Conservation (phyloP, 2,888 invertebrate genomes). For the Crematogaster levior region DNA sequence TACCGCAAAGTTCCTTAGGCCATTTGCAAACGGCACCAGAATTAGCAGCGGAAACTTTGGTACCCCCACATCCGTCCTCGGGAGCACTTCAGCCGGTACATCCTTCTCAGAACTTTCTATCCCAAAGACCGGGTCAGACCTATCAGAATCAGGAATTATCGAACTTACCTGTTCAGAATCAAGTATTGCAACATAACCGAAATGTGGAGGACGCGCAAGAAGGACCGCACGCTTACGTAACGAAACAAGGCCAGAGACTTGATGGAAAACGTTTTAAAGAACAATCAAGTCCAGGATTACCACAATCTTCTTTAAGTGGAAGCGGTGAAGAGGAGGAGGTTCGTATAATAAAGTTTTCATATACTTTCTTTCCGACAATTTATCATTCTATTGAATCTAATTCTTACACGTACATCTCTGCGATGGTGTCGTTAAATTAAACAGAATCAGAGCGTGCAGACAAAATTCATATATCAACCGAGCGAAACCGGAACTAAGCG, state of each 20-base stretch:
- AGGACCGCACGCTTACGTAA: slow-evolving; percentile 60
- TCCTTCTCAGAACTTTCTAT: slow-evolving; percentile 77
- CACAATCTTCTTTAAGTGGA: slow-evolving; percentile 55
- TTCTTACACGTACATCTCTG: slow-evolving; percentile 4
- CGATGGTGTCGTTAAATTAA: slow-evolving; percentile 14
- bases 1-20: slow-evolving; percentile 74
- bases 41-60: slow-evolving; percentile 75
- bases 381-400: slow-evolving; percentile 26
- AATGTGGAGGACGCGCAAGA: slow-evolving; percentile 50
- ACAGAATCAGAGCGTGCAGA: slow-evolving; percentile 39
- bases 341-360: slow-evolving; percentile 19
- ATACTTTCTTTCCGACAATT: background rate
- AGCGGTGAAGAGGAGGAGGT: slow-evolving; percentile 79
- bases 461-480: background rate
- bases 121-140: slow-evolving; percentile 54
- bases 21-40: slow-evolving; percentile 74
- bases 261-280: slow-evolving; percentile 67
- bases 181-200: slow-evolving; percentile 47
- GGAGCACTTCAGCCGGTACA: slow-evolving; percentile 81
- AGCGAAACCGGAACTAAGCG: slow-evolving; percentile 21
- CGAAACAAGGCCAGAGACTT: slow-evolving; percentile 69
- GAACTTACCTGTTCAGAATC: slow-evolving; percentile 34
- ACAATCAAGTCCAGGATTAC: slow-evolving; percentile 38
- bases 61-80: slow-evolving; percentile 78
- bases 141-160: slow-evolving; percentile 61